Evolutionary conservation across 2,888 invertebrate species (phyloP).

Genomic region (Hydrotaea cyrtoneurina): DNA sequence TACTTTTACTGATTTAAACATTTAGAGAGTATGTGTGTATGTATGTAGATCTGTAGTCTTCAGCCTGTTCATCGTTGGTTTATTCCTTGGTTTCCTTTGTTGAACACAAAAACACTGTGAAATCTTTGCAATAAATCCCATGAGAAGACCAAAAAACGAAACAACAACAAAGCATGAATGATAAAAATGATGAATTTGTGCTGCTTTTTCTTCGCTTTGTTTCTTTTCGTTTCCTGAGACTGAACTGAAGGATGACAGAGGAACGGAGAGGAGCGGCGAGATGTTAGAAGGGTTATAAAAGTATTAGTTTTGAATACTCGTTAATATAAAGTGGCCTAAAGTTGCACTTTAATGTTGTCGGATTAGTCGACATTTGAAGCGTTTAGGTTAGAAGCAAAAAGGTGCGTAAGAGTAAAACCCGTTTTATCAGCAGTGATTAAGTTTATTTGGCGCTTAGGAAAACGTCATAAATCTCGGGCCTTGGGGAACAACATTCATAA

Average conservation of each 20-base stretch:
- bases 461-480: no score
- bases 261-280: not conserved
- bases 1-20: conserved; percentile 3
- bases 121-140: conserved; percentile 46
- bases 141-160: conserved; percentile 8
- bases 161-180: not conserved
- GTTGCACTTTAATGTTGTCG: not conserved
- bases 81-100: conserved; percentile 10
- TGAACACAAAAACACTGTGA: conserved; percentile 1
- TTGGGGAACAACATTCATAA: no score
- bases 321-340: not conserved
- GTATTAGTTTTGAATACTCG: not conserved
- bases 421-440: not conserved
- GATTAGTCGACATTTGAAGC: not conserved
- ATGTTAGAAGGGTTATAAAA: not conserved
- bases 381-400: not conserved
- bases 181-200: conserved; percentile 26
- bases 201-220: not conserved
- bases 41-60: no score
- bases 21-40: not conserved
- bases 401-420: no score
- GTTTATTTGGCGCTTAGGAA: no score
- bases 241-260: not conserved
- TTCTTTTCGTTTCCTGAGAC: not conserved
- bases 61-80: conserved; percentile 5